Evolutionary conservation across 2,797 vertebrate genomes (phyloP).

Genomic region (Poeciliopsis gracilis): DNA sequence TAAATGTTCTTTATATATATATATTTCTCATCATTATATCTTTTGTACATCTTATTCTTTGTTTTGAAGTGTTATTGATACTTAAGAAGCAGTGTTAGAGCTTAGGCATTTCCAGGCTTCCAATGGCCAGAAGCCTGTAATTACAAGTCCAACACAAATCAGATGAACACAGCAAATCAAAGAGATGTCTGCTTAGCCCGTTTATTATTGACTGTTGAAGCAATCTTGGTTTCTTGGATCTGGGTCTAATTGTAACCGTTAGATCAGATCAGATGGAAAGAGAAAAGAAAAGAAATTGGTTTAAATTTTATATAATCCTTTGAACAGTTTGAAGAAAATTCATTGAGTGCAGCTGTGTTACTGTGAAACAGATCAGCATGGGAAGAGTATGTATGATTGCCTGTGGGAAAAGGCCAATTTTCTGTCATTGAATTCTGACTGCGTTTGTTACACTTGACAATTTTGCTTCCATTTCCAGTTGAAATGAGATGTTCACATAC

Average conservation of each 20-base stretch:
- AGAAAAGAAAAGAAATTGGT: conserved; percentile 36
- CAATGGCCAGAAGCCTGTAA: conserved; percentile 56
- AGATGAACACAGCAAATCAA: conserved; percentile 73
- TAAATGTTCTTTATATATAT: not conserved
- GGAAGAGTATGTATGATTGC: conserved; percentile 59
- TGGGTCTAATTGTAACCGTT: conserved; percentile 50
- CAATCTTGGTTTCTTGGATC: conserved; percentile 52
- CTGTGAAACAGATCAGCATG: conserved; percentile 39
- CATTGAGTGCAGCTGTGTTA: conserved; percentile 51
- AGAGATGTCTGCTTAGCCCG: conserved; percentile 52
- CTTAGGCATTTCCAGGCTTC: conserved; percentile 44
- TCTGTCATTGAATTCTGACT: conserved; percentile 45
- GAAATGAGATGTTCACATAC: not conserved
- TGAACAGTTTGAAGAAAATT: conserved; percentile 34
- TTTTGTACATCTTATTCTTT: conserved; percentile 28
- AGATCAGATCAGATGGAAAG: conserved; percentile 55
- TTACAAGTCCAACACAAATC: conserved; percentile 71
- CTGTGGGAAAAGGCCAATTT: conserved; percentile 45
- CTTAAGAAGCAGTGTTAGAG: conserved; percentile 41
- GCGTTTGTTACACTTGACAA: conserved; percentile 40
- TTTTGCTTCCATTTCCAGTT: conserved; percentile 23
- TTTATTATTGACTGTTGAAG: conserved; percentile 48
- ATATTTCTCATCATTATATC: conserved; percentile 27
- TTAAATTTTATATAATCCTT: conserved; percentile 51
- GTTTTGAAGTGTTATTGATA: conserved; percentile 45